Percentiles rank a stretch among this genome's conserved stretches.
Evolutionary conservation across 2,888 invertebrate species (phyloP).

Genomic region (Andrena marginata): DNA sequence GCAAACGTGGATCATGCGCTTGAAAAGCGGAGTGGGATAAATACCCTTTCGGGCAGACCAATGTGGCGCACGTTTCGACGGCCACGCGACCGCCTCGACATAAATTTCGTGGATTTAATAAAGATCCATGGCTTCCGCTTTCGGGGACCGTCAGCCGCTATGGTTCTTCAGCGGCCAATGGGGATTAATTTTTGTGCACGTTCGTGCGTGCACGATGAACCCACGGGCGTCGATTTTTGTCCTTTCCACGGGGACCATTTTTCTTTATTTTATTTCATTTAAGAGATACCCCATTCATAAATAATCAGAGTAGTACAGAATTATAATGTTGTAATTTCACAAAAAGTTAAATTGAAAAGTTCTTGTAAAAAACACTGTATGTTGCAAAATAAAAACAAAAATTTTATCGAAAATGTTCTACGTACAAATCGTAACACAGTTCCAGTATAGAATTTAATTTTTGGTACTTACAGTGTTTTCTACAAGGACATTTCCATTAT

Average conservation of each 20-base stretch:
- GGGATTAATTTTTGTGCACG: slow-evolving; percentile 1
- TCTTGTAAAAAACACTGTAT: too few relatives aligned
- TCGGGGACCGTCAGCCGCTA: slow-evolving; percentile 8
- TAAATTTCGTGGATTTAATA: slow-evolving; percentile 78
- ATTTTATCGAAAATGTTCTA: too few relatives aligned
- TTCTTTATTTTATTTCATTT: neutral
- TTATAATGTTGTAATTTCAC: too few relatives aligned
- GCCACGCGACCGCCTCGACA: slow-evolving; percentile 73
- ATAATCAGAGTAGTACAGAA: too few relatives aligned
- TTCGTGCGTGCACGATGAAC: neutral
- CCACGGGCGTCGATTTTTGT: neutral
- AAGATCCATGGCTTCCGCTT: slow-evolving; percentile 77
- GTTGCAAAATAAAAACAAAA: too few relatives aligned
- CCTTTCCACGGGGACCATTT: neutral
- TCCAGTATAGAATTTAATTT: too few relatives aligned
- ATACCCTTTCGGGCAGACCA: slow-evolving; percentile 63
- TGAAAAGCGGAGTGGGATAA: slow-evolving; percentile 53
- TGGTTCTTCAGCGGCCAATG: slow-evolving; percentile 8
- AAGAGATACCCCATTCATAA: too few relatives aligned
- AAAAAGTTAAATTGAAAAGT: too few relatives aligned
- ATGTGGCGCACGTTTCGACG: slow-evolving; percentile 50
- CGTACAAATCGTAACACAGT: too few relatives aligned
- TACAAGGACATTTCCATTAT: too few relatives aligned
- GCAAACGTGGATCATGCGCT: slow-evolving; percentile 61
- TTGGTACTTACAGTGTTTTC: too few relatives aligned